A percentile compares a stretch with the other conserved stretches of the same genome.
phyloP scores from a whole-genome alignment of 2,797 vertebrate genomes.

The Myiotriccus ornatus region DNA sequence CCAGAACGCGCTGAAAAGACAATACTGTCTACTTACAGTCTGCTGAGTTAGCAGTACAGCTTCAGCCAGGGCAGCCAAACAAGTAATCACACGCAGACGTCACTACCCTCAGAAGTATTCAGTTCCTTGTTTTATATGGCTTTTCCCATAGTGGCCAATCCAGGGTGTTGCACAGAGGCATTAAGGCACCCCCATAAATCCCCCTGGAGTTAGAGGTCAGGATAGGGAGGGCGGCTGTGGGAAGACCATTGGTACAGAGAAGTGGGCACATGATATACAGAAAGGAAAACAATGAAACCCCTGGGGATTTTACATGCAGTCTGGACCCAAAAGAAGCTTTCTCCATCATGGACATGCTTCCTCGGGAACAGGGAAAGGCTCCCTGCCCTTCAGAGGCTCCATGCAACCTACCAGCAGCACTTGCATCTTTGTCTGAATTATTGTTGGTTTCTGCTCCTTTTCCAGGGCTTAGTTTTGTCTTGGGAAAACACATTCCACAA shows the following conservation, averaged over 20 bases:
- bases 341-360: not conserved
- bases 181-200: accelerated
- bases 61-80: constrained; percentile 18
- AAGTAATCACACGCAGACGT: not conserved
- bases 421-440: not conserved
- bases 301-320: not conserved
- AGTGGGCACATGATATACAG: not conserved
- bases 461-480: not conserved
- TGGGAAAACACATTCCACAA: not conserved
- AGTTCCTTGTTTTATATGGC: not conserved
- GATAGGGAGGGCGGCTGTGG: not conserved
- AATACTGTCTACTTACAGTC: constrained; percentile 38
- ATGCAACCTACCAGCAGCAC: not conserved
- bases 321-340: not conserved
- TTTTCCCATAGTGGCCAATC: not conserved
- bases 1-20: constrained; percentile 25
- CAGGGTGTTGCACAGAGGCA: not conserved
- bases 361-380: not conserved
- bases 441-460: not conserved
- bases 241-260: not conserved
- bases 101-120: not conserved
- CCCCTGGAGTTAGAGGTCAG: not conserved
- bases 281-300: not conserved
- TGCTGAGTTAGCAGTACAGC: constrained; percentile 53
- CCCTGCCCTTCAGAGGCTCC: not conserved